Evolutionary conservation across 2,113 vertebrate genomes (phyloP).

Genomic region (Nettapus auritus): DNA sequence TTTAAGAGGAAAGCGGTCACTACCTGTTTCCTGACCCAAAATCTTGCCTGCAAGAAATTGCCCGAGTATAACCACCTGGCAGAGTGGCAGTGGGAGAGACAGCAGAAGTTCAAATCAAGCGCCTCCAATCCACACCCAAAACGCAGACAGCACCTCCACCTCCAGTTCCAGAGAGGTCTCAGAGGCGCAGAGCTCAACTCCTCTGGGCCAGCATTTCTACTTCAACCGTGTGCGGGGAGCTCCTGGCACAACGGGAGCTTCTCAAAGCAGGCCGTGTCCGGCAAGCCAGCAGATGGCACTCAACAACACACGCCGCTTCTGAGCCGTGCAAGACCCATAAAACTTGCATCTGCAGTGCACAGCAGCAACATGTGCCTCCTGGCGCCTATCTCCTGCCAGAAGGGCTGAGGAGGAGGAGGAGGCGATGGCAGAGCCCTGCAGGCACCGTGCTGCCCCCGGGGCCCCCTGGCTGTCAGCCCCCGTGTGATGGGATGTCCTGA

Average conservation of each 20-base stretch:
- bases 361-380: neutral
- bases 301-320: neutral
- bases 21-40: neutral
- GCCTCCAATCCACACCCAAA: neutral
- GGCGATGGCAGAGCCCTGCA: accelerated
- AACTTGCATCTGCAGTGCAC: conserved; percentile 14
- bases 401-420: neutral
- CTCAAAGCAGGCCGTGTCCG: too few species aligned
- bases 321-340: neutral
- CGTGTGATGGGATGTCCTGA: neutral
- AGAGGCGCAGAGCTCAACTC: neutral
- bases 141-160: neutral
- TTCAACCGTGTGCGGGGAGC: neutral
- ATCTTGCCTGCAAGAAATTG: neutral
- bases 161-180: neutral
- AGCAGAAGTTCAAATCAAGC: neutral
- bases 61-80: neutral
- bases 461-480: neutral
- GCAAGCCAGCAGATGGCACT: conserved; percentile 61
- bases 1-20: neutral
- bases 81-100: neutral
- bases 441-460: neutral
- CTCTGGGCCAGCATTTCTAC: neutral
- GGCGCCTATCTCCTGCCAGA: accelerated
- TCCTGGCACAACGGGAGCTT: neutral